A percentile compares a stretch with the other conserved stretches of the same genome.
Evolutionary conservation across 2,113 vertebrate genomes (phyloP).

Genomic region (Bombycilla garrulus): DNA sequence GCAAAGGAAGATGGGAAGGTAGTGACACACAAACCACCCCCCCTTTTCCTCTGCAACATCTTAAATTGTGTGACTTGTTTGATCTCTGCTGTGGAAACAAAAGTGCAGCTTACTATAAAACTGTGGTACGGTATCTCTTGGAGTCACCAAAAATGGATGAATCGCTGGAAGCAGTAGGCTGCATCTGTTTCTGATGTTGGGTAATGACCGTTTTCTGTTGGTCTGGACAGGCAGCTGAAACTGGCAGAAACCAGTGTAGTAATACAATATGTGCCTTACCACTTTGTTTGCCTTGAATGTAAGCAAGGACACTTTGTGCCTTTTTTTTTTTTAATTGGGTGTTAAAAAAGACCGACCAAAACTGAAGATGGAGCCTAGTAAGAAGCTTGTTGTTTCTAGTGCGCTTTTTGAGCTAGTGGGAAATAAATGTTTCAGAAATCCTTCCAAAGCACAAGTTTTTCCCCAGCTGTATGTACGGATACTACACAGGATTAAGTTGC

Average conservation of each 20-base stretch:
- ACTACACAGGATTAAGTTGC: neutral
- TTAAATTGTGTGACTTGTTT: neutral
- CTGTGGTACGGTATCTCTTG: neutral
- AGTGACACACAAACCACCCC: neutral
- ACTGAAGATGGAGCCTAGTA: neutral
- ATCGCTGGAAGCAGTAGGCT: neutral
- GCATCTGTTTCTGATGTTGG: neutral
- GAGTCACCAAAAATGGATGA: neutral
- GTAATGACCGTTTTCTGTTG: neutral
- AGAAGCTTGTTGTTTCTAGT: neutral
- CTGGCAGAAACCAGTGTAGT: neutral
- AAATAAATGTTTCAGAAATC: neutral
- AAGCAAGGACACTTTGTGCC: neutral
- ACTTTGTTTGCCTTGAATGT: neutral
- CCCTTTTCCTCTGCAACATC: neutral
- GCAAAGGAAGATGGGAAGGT: neutral
- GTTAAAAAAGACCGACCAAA: neutral
- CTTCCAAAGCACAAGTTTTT: neutral
- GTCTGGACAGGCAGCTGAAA: neutral
- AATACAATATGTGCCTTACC: neutral
- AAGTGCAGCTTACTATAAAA: neutral
- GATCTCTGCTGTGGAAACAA: neutral
- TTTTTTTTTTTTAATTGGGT: neutral
- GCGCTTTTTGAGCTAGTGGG: neutral
- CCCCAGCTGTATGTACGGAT: neutral